Evolutionary conservation across 2,888 invertebrate species (phyloP).

Genomic region (Plusia festucae): DNA sequence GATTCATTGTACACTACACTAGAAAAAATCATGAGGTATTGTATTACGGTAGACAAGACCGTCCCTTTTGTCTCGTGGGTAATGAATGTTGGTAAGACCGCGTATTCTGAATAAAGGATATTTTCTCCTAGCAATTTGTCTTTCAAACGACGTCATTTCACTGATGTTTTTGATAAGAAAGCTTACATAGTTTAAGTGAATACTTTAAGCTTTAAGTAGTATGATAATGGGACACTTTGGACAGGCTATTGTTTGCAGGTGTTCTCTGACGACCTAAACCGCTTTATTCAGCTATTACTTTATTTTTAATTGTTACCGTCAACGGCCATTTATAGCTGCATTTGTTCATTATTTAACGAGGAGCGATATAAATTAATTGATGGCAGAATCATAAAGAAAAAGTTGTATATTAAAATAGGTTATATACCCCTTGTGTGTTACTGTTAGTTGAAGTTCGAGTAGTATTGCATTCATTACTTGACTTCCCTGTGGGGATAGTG

Average conservation of each 20-base stretch:
- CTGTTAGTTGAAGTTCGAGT: background rate
- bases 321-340: conserved; percentile 10
- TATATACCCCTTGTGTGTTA: background rate
- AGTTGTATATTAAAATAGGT: conserved; percentile 3
- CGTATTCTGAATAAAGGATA: conserved; percentile 26
- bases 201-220: background rate
- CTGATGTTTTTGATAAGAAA: conserved; percentile 21
- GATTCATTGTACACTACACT: conserved; percentile 42
- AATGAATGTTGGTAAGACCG: conserved; percentile 28
- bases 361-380: conserved; percentile 17
- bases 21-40: conserved; percentile 25
- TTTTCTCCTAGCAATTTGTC: conserved; percentile 38
- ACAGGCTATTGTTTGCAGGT: conserved; percentile 4
- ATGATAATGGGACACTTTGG: background rate
- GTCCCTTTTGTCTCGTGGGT: conserved; percentile 23
- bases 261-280: background rate
- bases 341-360: conserved; percentile 21
- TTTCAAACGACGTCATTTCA: conserved; percentile 38
- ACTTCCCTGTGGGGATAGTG: conserved; percentile 11
- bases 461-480: background rate
- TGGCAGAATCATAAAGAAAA: background rate
- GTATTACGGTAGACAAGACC: conserved; percentile 1
- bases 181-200: conserved; percentile 1
- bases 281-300: conserved; percentile 15
- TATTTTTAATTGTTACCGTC: background rate